Conservation (phyloP, 2,113 vertebrate genomes). For the Poecilia latipinna region DNA sequence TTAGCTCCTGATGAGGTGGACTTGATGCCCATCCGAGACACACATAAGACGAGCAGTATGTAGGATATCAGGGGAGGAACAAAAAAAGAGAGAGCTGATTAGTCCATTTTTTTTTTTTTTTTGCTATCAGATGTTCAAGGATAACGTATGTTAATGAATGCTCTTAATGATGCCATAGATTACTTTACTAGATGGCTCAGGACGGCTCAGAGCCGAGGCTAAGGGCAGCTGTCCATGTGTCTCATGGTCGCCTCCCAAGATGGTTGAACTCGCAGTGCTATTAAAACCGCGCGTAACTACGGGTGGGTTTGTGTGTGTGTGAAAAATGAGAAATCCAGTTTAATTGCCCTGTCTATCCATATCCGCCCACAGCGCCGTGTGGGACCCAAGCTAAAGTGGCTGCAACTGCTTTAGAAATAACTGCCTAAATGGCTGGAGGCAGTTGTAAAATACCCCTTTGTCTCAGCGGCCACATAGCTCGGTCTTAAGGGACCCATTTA, state of each 20-base stretch:
- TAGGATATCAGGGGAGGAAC: constrained; percentile 16
- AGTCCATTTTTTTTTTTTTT: constrained; percentile 44
- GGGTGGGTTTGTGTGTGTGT: constrained; percentile 26
- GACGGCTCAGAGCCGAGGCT: constrained; percentile 55
- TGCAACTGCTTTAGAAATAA: constrained; percentile 73
- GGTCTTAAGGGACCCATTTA: constrained; percentile 68
- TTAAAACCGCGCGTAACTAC: constrained; percentile 42
- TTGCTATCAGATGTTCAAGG: constrained; percentile 57
- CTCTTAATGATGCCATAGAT: constrained; percentile 76
- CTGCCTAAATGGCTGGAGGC: constrained; percentile 68
- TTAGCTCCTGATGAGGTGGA: constrained; percentile 39
- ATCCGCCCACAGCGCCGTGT: constrained; percentile 68
- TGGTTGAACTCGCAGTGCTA: constrained; percentile 50
- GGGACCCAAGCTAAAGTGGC: constrained; percentile 69
- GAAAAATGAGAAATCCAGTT: constrained; percentile 49
- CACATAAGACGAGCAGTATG: neutral
- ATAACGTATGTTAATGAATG: constrained; percentile 76
- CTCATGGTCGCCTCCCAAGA: constrained; percentile 43
- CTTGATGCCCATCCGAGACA: constrained; percentile 32
- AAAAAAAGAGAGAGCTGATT: constrained; percentile 13
- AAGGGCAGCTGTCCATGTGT: constrained; percentile 27
- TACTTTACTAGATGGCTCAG: constrained; percentile 64
- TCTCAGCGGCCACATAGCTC: constrained; percentile 64
- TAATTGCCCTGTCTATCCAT: constrained; percentile 77
- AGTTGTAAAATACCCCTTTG: constrained; percentile 74